Base-by-base conservation (phyloP, 2,797 vertebrate species). In the Diglossa cyanea region DNA sequence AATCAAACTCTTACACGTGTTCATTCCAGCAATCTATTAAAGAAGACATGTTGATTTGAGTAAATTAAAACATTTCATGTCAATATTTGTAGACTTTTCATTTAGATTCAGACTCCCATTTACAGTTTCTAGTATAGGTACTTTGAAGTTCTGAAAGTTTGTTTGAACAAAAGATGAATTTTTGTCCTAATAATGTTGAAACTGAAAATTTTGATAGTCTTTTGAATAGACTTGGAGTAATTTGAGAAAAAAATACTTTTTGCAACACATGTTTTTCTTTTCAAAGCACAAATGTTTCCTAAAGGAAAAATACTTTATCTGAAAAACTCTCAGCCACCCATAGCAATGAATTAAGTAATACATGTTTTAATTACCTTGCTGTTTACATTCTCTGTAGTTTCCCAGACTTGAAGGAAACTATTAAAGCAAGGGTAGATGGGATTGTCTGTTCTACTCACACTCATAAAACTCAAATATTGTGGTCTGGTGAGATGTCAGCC, bases 351-450 rank as follows among this genome's bases (percentile, higher is more conserved):
- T 55, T 73, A 90, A 95, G 55, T 51, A 91, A 66, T 70, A 61
- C 13, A 24, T 48, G 25, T 79, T 91, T 90, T 94, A 90, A 93
- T 94, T 93, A 94, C 79, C 37, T 89, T 78, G 60, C 25, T 94
- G 53, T 90, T 95, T 92, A 80, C 70, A 58, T 94, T 86, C 58
- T 92, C 42, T 53, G 35, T 55, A 65, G 33, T 87, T 94, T 93
- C 73, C 44, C 83, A 93, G 80, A 70, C 45, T 75, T 80, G 85
- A 93, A 94, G 83, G 60, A 87, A 95, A 68, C 65, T 63, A 31
- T 93, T 92, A 94, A 76, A 87, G 24, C 53, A 70, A 93, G 30
- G 26, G 44, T 74, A 89, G 85, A 83, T 61, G 70, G 51, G 48
- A 76, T 73, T 91, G 37, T 40, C 87, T 90, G 79, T 86, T 91